Evolutionary conservation across 2,797 vertebrate species (phyloP).

Genomic region (Coranthus polyacanthus): DNA sequence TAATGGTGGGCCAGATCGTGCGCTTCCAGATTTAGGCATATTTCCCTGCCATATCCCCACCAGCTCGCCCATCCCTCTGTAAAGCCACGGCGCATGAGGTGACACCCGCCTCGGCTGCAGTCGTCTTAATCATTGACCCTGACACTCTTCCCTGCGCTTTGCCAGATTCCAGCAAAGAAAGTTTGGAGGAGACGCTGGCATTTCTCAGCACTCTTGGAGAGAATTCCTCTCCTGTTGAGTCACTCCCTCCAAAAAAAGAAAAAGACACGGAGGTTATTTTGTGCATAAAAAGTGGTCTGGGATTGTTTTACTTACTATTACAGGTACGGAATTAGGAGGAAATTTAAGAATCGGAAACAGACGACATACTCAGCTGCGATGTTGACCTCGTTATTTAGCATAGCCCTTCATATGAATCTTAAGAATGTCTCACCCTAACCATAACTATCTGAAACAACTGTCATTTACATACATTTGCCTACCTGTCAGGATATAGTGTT

Average conservation of each 20-base stretch:
- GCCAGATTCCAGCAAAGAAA: conserved; percentile 58
- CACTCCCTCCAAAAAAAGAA: conserved; percentile 45
- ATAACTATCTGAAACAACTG: conserved; percentile 54
- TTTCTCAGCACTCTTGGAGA: conserved; percentile 54
- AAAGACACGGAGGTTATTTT: conserved; percentile 35
- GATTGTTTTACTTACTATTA: conserved; percentile 33
- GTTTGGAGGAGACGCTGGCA: conserved; percentile 66
- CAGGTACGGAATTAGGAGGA: conserved; percentile 22
- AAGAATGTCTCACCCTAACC: conserved; percentile 54
- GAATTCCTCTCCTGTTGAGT: conserved; percentile 71
- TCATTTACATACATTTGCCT: conserved; percentile 75
- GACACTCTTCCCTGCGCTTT: conserved; percentile 49
- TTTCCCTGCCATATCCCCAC: conserved; percentile 19
- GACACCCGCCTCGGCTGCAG: conserved; percentile 40
- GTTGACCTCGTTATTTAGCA: conserved; percentile 42
- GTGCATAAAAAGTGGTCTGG: conserved; percentile 14
- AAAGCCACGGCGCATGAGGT: conserved; percentile 18
- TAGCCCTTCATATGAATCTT: conserved; percentile 23
- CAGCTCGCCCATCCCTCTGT: too few species aligned
- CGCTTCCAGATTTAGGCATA: conserved; percentile 53
- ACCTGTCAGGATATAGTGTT: conserved; percentile 66
- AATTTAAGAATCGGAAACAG: conserved; percentile 63
- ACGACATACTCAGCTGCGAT: conserved; percentile 33
- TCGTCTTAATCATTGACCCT: conserved; percentile 59
- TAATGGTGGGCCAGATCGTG: conserved; percentile 57